Conservation (phyloP, 2,113 vertebrate genomes). For the Pomatorhinus ruficollis region DNA sequence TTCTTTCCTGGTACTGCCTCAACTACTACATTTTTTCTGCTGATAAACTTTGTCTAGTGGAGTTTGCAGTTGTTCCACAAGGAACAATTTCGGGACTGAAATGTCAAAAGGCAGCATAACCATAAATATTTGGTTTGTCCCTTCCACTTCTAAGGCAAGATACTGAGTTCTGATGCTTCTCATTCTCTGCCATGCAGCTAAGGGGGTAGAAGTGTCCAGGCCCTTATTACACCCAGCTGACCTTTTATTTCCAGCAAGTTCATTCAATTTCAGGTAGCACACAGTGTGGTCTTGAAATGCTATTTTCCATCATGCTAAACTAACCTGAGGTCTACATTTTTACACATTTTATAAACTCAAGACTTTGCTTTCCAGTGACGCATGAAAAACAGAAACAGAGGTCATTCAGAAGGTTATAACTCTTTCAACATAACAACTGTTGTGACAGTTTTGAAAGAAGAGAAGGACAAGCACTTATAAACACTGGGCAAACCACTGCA, state of each 20-base stretch:
- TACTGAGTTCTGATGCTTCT: not conserved
- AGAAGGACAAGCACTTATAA: not conserved
- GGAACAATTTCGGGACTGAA: not conserved
- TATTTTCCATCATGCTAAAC: not conserved
- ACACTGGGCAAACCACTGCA: not conserved
- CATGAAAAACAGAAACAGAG: not conserved
- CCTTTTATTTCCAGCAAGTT: slow-evolving; percentile 3
- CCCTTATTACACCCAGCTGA: not conserved
- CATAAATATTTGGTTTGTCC: not conserved
- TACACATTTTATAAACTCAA: not conserved
- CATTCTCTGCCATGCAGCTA: not conserved
- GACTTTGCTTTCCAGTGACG: not conserved
- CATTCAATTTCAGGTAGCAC: not conserved
- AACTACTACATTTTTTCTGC: not conserved
- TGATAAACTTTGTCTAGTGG: not conserved
- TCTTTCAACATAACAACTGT: not conserved
- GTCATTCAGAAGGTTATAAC: slow-evolving; percentile 15
- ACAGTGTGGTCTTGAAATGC: not conserved
- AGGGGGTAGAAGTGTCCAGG: not conserved
- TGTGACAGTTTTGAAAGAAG: not conserved
- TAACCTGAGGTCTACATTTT: not conserved
- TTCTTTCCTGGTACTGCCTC: not conserved
- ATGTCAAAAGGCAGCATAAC: not conserved
- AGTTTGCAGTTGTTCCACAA: not conserved
- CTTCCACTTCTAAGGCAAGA: not conserved